Percentiles rank a stretch among this genome's conserved stretches.
Conservation (phyloP, 1,140 invertebrate species). For the Cotesia glomerata region DNA sequence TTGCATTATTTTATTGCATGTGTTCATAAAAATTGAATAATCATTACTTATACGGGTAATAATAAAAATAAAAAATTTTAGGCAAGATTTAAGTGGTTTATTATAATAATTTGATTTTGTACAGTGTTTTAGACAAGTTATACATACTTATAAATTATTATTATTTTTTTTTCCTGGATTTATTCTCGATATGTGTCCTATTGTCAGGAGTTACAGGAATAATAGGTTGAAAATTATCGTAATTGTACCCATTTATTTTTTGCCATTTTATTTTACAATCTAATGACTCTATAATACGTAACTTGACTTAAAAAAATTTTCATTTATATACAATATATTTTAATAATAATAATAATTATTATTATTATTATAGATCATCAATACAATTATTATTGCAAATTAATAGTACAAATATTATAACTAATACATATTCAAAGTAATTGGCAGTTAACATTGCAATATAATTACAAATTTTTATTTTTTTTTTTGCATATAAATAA, state of each 20-base stretch:
- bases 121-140: constrained; percentile 60
- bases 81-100: constrained; percentile 61
- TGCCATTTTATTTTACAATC: constrained; percentile 21
- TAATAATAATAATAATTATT: too few relatives aligned
- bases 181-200: constrained; percentile 58
- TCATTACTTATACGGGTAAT: too few relatives aligned
- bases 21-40: too few relatives aligned
- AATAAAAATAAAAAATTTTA: constrained; percentile 31
- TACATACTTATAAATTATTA: constrained; percentile 42
- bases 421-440: too few relatives aligned
- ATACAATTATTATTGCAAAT: background rate
- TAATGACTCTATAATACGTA: constrained; percentile 28
- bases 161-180: background rate
- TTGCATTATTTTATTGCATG: too few relatives aligned
- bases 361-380: too few relatives aligned
- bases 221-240: constrained; percentile 44
- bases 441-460: too few relatives aligned
- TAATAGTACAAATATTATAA: too few relatives aligned
- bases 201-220: constrained; percentile 52
- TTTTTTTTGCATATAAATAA: constrained; percentile 1
- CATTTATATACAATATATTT: background rate
- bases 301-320: constrained; percentile 11
- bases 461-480: background rate
- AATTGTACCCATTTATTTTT: constrained; percentile 44
- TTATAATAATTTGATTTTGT: constrained; percentile 60